Conservation (phyloP, 2,797 vertebrate species). For the Pseudochromis fuscus region DNA sequence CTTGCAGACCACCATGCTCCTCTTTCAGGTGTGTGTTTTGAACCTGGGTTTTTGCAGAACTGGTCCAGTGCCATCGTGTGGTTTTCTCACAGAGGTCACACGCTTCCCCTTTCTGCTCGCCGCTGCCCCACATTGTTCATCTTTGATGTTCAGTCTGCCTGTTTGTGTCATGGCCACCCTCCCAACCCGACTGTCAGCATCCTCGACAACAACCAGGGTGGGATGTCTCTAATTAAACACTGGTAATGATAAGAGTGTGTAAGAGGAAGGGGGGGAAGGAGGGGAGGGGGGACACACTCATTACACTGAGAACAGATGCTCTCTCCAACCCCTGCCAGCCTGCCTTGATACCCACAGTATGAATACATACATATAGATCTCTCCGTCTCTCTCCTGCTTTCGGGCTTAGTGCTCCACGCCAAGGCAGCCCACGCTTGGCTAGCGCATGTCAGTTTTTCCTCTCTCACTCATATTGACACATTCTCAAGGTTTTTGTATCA, state of each 20-base stretch:
- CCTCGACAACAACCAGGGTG: slow-evolving; percentile 63
- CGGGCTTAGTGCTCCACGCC: slow-evolving; percentile 28
- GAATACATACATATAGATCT: slow-evolving; percentile 64
- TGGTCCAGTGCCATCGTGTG: slow-evolving; percentile 46
- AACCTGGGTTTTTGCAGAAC: slow-evolving; percentile 1
- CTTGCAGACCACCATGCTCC: background rate
- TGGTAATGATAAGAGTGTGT: slow-evolving; percentile 80
- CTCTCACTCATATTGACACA: slow-evolving; percentile 37
- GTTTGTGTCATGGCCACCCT: slow-evolving; percentile 12
- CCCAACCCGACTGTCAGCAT: slow-evolving; percentile 50
- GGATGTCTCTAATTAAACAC: slow-evolving; percentile 82
- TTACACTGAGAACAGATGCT: slow-evolving; percentile 83
- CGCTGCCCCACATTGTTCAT: slow-evolving; percentile 30
- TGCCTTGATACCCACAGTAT: slow-evolving; percentile 63
- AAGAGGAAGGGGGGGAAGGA: slow-evolving; percentile 47
- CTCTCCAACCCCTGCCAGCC: slow-evolving; percentile 68
- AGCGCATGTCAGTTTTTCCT: slow-evolving; percentile 7
- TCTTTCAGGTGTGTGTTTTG: background rate
- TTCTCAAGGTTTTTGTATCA: slow-evolving; percentile 44
- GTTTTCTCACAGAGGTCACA: slow-evolving; percentile 12
- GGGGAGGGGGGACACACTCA: slow-evolving; percentile 53
- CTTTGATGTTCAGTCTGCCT: slow-evolving; percentile 20
- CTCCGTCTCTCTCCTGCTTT: slow-evolving; percentile 42
- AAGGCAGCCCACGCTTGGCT: slow-evolving; percentile 55
- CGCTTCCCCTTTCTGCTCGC: slow-evolving; percentile 4